Evolutionary conservation across 2,888 invertebrate genomes (phyloP), one percentile per base, ranked within the genome.

Genomic region (Galerucella pusilla): DNA sequence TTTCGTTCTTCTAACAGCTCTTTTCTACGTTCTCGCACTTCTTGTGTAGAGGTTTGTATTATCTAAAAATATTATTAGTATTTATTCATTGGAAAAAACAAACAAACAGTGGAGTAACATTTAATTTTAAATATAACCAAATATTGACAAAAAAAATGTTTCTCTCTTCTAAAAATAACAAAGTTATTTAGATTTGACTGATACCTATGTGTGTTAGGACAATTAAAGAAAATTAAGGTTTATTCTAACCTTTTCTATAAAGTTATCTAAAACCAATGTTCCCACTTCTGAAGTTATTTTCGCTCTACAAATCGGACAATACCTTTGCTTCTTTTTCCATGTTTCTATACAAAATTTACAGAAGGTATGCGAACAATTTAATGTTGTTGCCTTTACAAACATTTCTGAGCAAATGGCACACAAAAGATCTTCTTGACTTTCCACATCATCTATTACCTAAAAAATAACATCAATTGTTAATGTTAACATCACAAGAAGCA

Each of bases 331-430:
- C 79, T 90, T 91, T 82, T 90, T 91, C 95, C 95, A 95, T 80
- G 88, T 87, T 0, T 88, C 87, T 75, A 95, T 93, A 82, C 95
- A 95, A 81, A 90, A 89, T 76, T 90, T 89, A 84, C 95, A 95
- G 84, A 93, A 94, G 0, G 93, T 92, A 82, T 95, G 95, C 0
- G 92, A 91, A 85, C 95, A 95, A 84, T 90, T 91, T 14, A 94
- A 87, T 0, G 93, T 92, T 4, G 90, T 91, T 0, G 94, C 92
- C 84, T 90, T 88, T 0, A 94, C 89, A 84, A 94, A 94, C 10
- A 94, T 87, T 85, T 95, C 94, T 28, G 92, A 91, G 83, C 95
- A 95, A 71, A 95, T 92, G 77, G 92, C 91, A 85, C 94, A 95
- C 80, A 93, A 92, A 42, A 95, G 87, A 83, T 95, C 94, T 80